Evolutionary conservation across 2,888 invertebrate species (phyloP).

Genomic region (Exocentrus adspersus): DNA sequence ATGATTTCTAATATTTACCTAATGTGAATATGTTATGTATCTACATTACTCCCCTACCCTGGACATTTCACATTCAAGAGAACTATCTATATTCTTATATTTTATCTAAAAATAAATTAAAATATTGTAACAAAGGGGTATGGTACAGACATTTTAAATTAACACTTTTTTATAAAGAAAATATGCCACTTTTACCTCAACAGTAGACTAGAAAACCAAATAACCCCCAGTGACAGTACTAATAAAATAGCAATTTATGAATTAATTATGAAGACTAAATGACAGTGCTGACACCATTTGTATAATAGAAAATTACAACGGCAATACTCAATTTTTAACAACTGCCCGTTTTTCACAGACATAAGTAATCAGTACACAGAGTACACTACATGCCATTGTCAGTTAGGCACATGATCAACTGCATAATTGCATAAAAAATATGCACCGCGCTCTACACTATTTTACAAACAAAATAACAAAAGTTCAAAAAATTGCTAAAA

Average conservation of each 20-base stretch:
- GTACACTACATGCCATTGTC: too few species aligned
- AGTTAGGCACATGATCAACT: too few species aligned
- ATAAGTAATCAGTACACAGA: too few species aligned
- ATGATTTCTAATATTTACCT: conserved; percentile 43
- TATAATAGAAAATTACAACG: conserved; percentile 19
- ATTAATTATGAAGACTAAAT: too few species aligned
- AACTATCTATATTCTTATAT: conserved; percentile 53
- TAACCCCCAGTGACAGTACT: conserved; percentile 12
- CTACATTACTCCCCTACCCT: conserved; percentile 57
- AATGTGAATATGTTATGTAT: conserved; percentile 45
- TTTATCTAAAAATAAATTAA: conserved; percentile 52
- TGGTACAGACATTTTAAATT: conserved; percentile 49
- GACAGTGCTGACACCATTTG: background rate
- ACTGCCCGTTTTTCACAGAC: conserved; percentile 14
- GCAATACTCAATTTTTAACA: conserved; percentile 15
- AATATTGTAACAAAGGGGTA: conserved; percentile 47
- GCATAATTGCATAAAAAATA: too few species aligned
- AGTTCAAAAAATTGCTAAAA: too few species aligned
- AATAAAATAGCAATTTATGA: conserved; percentile 17
- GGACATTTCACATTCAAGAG: conserved; percentile 59
- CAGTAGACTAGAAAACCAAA: conserved; percentile 35
- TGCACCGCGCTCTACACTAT: too few species aligned
- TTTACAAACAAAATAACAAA: too few species aligned
- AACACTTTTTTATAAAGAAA: conserved; percentile 35
- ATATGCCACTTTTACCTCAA: conserved; percentile 34